Conservation (phyloP, 2,113 vertebrate species). For the Thalassarche chlororhynchos region DNA sequence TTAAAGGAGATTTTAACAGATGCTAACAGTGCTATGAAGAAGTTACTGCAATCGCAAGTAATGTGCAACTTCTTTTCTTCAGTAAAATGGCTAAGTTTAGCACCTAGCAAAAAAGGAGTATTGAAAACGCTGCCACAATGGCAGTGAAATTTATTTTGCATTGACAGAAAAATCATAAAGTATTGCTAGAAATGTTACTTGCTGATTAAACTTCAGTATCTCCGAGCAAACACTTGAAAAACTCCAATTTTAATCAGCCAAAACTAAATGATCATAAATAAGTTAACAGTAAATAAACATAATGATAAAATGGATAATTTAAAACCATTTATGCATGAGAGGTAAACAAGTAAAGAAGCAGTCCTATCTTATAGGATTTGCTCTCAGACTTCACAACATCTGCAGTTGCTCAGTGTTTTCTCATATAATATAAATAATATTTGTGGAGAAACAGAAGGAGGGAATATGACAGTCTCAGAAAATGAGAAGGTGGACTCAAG, state of each 20-base stretch:
- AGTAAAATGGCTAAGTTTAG: background rate
- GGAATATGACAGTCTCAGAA: background rate
- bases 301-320: background rate
- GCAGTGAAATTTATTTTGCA: background rate
- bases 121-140: background rate
- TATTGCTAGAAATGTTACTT: background rate
- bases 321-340: background rate
- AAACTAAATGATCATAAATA: slow-evolving; percentile 5
- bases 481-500: background rate
- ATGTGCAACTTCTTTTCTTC: background rate
- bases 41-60: background rate
- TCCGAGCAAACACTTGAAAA: background rate
- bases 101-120: background rate
- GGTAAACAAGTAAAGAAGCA: slow-evolving; percentile 10
- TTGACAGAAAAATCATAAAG: background rate
- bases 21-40: background rate
- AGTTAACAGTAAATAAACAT: background rate
- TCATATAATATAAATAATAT: background rate
- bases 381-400: background rate
- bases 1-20: background rate
- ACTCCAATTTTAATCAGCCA: background rate
- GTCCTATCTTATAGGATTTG: background rate
- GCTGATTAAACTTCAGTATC: background rate
- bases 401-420: background rate
- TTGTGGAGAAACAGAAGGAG: background rate